Conservation (phyloP, 2,113 vertebrate species). For the Danionella cerebrum region DNA sequence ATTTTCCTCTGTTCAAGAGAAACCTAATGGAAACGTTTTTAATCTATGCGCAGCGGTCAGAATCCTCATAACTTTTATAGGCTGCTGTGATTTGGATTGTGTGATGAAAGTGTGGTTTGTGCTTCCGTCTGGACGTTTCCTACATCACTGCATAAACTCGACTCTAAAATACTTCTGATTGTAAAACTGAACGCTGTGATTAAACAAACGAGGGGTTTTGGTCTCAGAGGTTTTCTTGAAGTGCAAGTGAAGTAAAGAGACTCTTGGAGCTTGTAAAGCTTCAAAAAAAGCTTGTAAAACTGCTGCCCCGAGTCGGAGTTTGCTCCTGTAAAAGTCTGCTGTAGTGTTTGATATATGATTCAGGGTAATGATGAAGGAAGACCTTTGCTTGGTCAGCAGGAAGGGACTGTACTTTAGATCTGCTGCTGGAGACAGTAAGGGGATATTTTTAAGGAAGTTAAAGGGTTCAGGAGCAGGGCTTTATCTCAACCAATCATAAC, state of each 20-base stretch:
- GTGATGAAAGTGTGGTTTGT: not conserved
- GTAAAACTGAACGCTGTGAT: not conserved
- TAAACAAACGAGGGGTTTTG: constrained; percentile 1
- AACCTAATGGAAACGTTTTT: not conserved
- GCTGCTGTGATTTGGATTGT: constrained; percentile 24
- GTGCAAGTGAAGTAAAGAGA: not conserved
- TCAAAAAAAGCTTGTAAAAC: too few relatives aligned
- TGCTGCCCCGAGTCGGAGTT: not conserved
- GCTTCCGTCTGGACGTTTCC: constrained; percentile 22
- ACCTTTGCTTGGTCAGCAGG: not conserved
- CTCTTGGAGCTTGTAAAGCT: constrained; percentile 24
- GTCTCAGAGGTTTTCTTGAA: not conserved
- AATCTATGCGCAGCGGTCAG: constrained; percentile 2
- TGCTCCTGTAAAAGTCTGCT: constrained; percentile 2
- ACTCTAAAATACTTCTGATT: constrained; percentile 49
- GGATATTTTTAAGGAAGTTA: too few relatives aligned
- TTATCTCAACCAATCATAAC: too few relatives aligned
- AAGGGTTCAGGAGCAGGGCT: too few relatives aligned
- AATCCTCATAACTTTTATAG: constrained; percentile 13
- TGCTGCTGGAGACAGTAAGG: not conserved
- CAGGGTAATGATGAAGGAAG: not conserved
- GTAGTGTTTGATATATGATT: not conserved
- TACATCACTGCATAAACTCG: constrained; percentile 36
- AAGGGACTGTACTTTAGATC: not conserved
- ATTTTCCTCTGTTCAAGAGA: constrained; percentile 21